Percentiles rank a stretch among this genome's conserved stretches.
Conservation (phyloP, 1,140 invertebrate species). For the Adelges cooleyi region DNA sequence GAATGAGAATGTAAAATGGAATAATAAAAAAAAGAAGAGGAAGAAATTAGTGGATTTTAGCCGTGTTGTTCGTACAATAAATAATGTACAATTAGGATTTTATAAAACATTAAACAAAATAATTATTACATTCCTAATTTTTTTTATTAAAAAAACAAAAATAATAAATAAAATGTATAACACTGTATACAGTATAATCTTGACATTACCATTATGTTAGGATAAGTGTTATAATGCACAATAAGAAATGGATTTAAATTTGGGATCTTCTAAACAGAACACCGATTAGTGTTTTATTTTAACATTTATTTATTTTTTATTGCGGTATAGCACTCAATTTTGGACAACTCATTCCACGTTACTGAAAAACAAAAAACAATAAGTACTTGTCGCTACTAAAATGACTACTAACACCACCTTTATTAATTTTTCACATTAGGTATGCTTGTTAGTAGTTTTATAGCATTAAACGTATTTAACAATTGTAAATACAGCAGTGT, state of each 20-base stretch:
- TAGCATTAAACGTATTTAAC: too few relatives aligned
- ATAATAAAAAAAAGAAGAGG: too few relatives aligned
- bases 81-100: too few relatives aligned
- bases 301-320: background rate
- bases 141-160: background rate
- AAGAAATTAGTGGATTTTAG: too few relatives aligned
- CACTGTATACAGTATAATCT: background rate
- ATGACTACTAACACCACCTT: too few relatives aligned
- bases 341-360: constrained; percentile 26
- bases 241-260: background rate
- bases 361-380: constrained; percentile 26
- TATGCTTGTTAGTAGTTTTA: too few relatives aligned
- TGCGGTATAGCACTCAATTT: constrained; percentile 4
- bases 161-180: constrained; percentile 3
- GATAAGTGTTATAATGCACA: background rate
- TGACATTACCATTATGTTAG: background rate
- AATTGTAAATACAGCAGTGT: too few relatives aligned
- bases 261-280: constrained; percentile 23
- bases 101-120: background rate
- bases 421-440: too few relatives aligned
- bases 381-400: constrained; percentile 7
- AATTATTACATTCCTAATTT: background rate
- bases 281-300: constrained; percentile 6
- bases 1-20: too few relatives aligned
- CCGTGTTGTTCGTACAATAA: too few relatives aligned